These are phyloP conservation scores for Tipula lateralis DNA, from an alignment of 2,888 invertebrate species.

Conservation along the genomic window DNA sequence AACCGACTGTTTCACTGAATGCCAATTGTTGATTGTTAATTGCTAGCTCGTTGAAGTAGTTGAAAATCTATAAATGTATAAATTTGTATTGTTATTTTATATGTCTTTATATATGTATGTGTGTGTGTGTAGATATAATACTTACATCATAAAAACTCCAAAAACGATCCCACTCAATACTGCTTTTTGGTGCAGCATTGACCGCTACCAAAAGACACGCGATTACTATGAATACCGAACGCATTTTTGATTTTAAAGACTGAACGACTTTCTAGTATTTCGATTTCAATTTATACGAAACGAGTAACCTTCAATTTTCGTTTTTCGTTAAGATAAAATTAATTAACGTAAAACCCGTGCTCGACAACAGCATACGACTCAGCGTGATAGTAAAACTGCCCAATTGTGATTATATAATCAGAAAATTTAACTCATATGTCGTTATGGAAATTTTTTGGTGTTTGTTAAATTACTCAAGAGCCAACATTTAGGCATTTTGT, in stretches of 20 bases:
- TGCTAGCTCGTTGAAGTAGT: not conserved
- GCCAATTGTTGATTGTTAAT: not conserved
- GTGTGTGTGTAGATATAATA: too few relatives aligned
- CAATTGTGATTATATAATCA: too few relatives aligned
- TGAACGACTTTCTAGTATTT: not conserved
- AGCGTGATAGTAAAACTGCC: too few relatives aligned
- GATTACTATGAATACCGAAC: not conserved
- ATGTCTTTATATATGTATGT: not conserved
- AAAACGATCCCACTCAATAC: not conserved
- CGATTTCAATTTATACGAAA: not conserved
- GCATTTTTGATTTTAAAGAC: not conserved
- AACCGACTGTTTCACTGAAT: not conserved
- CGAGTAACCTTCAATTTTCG: not conserved
- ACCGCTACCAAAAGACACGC: not conserved
- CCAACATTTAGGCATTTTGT: too few relatives aligned
- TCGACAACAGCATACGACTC: too few relatives aligned
- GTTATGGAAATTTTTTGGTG: too few relatives aligned
- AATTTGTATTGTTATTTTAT: not conserved
- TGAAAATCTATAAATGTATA: not conserved
- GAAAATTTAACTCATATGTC: too few relatives aligned
- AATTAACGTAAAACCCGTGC: too few relatives aligned
- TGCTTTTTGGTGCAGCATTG: not conserved
- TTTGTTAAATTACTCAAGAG: too few relatives aligned
- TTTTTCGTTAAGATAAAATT: not conserved
- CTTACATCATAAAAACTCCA: not conserved